A percentile compares a stretch with the other conserved stretches of the same genome.
Conservation (phyloP, 2,797 vertebrate genomes). For the Todus mexicanus region DNA sequence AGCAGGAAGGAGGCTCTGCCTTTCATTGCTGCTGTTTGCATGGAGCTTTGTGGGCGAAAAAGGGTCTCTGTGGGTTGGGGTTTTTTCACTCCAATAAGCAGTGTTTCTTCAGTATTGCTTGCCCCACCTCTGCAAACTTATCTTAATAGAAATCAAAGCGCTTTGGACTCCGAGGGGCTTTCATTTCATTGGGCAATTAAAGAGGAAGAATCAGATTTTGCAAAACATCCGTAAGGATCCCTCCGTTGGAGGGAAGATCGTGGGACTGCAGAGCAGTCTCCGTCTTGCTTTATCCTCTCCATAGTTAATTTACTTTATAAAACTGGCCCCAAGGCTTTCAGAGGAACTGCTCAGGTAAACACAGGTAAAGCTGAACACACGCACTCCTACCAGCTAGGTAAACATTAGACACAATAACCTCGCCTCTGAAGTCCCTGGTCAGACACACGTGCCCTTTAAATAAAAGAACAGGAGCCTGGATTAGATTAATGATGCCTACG, state of each 20-base stretch:
- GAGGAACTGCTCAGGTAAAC: neutral
- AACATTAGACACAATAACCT: neutral
- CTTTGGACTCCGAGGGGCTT: neutral
- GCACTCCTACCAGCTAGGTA: neutral
- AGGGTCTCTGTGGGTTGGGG: neutral
- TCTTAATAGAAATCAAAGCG: neutral
- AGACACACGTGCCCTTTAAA: neutral
- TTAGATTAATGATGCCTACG: neutral
- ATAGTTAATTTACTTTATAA: neutral
- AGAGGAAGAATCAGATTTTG: neutral
- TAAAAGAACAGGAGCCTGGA: neutral
- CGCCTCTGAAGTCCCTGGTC: neutral
- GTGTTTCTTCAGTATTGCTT: neutral
- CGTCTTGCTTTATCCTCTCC: neutral
- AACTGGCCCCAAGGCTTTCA: neutral
- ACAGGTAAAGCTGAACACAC: neutral
- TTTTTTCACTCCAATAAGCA: neutral
- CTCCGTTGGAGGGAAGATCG: neutral
- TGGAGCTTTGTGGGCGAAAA: neutral
- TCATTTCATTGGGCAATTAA: neutral
- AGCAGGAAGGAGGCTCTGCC: neutral
- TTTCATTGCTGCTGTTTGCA: neutral
- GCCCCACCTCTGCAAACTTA: neutral
- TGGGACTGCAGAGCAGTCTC: neutral
- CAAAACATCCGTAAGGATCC: neutral